Evolutionary conservation across 1,140 invertebrate species (phyloP), one percentile per base, ranked within the genome.

Genomic region (Atta texana): DNA sequence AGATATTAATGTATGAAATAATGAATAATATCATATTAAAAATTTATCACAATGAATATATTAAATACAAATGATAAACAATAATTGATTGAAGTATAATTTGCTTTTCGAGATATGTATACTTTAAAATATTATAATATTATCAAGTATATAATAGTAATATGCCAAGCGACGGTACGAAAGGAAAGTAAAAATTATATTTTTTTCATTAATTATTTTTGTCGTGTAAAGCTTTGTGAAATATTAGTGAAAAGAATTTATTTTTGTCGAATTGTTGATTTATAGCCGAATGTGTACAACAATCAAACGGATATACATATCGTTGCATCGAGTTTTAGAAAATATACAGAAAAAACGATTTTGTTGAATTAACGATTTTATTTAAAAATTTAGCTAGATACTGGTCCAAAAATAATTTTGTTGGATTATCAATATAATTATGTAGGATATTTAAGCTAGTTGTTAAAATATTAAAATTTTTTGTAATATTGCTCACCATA

Each of bases 181-280:
- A 7, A 0, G 3, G 3, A 1, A 34, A 39, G 10, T 21, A 44
- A 64, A 51, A 49, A 28, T 16, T 21, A 14, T 18, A 10, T 18
- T 75, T 84, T 18, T 75, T 84, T 5, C 39, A 10, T 75, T 44
- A 21, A 1, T 75, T 49, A n/a, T 77, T 77, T 57, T 77, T 31
- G 49, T 21, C 4, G 4, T n/a, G 28, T 21, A 53, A 49, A 53
- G 51, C 7, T 24, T 77, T 28, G 53, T 61, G 34, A 63, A 10
- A 63, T n/a, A 7, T 34, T 66, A 49, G 18, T 7, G 12, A 10
- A 49, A 53, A 34, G n/a, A 76, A 21, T 39, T 63, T 69, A 21
- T n/a, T 31, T n/a, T 51, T 59, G 34, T 18, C 7, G 16, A 31
- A 34, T 64, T 64, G 7, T 64, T 64, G 28, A 34, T 34, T 18